These are phyloP conservation scores for Porphyrio hochstetteri DNA, from an alignment of 2,113 vertebrate species.

Conservation along the genomic window DNA sequence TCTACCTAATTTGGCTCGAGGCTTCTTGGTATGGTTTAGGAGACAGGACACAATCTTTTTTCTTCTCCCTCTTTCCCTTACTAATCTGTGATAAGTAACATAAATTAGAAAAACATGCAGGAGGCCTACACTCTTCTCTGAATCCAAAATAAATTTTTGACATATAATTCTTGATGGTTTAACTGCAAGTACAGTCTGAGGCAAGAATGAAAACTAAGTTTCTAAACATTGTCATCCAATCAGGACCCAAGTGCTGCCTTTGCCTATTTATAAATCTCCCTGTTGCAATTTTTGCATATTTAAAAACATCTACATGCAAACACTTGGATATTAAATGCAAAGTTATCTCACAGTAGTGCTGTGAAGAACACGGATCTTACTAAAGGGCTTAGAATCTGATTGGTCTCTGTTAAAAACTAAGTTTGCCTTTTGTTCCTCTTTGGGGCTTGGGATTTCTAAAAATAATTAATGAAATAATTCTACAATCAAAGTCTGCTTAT, in stretches of 20 bases:
- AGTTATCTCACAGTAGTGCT: not conserved
- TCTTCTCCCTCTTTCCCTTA: not conserved
- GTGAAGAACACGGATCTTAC: not conserved
- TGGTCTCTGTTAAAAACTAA: not conserved
- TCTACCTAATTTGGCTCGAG: not conserved
- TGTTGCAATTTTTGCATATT: not conserved
- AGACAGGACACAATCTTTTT: not conserved
- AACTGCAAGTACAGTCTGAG: not conserved
- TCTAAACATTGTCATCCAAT: not conserved
- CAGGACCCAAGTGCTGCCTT: not conserved
- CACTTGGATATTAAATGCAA: not conserved
- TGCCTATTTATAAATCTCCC: not conserved
- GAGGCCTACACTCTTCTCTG: not conserved
- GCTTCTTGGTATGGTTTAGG: not conserved
- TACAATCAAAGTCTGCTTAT: not conserved
- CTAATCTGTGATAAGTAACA: not conserved
- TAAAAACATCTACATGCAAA: not conserved
- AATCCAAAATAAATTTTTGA: not conserved
- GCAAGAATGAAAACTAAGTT: not conserved
- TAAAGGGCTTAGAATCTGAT: not conserved
- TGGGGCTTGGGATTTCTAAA: not conserved
- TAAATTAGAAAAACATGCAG: not conserved
- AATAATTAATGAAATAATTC: not conserved
- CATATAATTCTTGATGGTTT: not conserved
- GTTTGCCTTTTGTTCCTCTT: not conserved